Evolutionary conservation across 2,113 vertebrate species (phyloP).

Genomic region (Eulemur macaco): DNA sequence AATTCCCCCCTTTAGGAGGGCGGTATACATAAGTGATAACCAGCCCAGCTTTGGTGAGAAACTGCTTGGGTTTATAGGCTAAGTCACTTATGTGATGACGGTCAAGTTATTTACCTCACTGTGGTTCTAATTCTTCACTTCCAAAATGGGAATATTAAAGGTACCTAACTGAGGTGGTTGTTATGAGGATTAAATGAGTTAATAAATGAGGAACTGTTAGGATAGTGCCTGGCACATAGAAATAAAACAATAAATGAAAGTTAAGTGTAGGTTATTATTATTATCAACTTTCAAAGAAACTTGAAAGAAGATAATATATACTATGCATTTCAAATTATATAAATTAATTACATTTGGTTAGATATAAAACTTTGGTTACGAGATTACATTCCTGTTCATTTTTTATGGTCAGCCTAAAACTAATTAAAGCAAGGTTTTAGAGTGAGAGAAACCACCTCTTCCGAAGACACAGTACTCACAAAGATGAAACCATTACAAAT

Average conservation of each 20-base stretch:
- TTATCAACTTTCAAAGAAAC: background rate
- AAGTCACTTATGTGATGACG: background rate
- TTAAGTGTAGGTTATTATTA: background rate
- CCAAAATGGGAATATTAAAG: background rate
- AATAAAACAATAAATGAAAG: background rate
- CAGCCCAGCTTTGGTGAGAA: background rate
- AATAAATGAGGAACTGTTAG: background rate
- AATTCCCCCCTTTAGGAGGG: background rate
- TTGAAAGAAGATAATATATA: background rate
- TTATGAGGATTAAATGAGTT: background rate
- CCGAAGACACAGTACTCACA: background rate
- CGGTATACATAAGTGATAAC: background rate
- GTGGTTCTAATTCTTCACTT: background rate
- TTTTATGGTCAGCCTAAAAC: background rate
- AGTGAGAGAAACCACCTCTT: background rate
- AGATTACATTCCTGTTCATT: background rate
- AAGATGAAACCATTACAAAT: background rate
- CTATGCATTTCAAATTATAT: background rate
- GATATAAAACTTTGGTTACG: background rate
- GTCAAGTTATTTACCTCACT: background rate
- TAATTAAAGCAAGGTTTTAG: constrained; percentile 22
- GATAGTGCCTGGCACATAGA: background rate
- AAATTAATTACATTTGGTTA: background rate
- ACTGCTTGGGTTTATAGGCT: background rate
- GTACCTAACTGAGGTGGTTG: background rate